Evolutionary conservation across 2,888 invertebrate genomes (phyloP).

Genomic region (Stenotaenia linearis): DNA sequence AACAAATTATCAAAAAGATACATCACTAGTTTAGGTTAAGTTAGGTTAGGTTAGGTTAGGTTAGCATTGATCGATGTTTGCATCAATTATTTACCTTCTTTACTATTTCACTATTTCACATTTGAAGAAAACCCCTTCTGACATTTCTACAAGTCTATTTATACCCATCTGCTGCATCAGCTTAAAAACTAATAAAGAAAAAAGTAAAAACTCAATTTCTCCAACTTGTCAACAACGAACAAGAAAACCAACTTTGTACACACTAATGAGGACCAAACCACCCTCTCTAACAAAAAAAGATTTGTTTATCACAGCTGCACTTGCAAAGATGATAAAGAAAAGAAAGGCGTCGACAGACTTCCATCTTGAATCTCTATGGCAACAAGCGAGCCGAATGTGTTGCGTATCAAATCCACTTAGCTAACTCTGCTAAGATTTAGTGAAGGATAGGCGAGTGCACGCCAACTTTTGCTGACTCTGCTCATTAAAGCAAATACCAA

Average conservation of each 20-base stretch:
- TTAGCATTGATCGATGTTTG: too few species aligned
- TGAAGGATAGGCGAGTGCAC: neutral
- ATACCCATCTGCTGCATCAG: too few species aligned
- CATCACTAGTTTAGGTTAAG: too few species aligned
- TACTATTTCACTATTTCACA: too few species aligned
- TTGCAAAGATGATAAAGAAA: neutral
- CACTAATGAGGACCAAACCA: neutral
- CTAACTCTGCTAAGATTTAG: neutral
- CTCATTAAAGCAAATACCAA: slow-evolving; percentile 5
- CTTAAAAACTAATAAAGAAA: too few species aligned
- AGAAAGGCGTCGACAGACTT: neutral
- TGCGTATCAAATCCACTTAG: slow-evolving; percentile 1
- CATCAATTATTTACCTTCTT: too few species aligned
- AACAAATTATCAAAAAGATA: too few species aligned
- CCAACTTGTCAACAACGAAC: neutral
- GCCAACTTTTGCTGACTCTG: neutral
- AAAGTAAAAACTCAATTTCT: neutral
- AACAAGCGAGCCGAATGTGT: neutral
- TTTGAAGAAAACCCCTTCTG: too few species aligned
- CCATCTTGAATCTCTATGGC: neutral
- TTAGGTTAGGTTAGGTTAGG: too few species aligned
- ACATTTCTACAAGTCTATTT: too few species aligned
- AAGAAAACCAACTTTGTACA: neutral
- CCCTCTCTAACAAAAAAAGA: neutral
- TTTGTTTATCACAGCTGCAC: neutral